Base-by-base conservation (phyloP, 2,888 invertebrate genomes). In the Polydrusus cervinus region DNA sequence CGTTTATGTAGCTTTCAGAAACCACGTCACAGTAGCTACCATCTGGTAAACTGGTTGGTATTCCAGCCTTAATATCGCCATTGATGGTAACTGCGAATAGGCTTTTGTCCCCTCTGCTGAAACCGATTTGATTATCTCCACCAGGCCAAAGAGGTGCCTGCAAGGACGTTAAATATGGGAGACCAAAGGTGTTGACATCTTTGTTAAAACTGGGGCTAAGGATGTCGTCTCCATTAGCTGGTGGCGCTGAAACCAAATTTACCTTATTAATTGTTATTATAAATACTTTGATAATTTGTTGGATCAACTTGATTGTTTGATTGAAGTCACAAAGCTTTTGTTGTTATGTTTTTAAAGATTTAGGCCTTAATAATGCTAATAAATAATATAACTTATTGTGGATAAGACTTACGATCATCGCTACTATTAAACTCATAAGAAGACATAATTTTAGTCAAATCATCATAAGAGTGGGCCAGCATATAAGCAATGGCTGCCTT, bases 381-480 rank as follows among this genome's bases (percentile, higher is more conserved):
- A 3, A 25, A 25, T 25, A 25, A 25, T 25, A 25, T 25, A 43
- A 34, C 1, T 30, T 8, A 30, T 5, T 25, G 14, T 1, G 30
- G 2, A 8, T 1, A 30, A 13, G n/a, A 60, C 49, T 65, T 73
- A 80, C 85, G 84, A 80, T 84, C 82, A 81, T 93, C 92, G 8
- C 89, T 89, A 72, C 91, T 80, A 0, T 85, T 83, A 86, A 96
- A 97, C 61, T 84, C 88, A 83, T 91, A 97, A 79, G 96, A 96
- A 84, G 96, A 96, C 96, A 98, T 97, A 94, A 98, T 96, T 66
- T 97, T 87, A 61, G 94, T 91, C 0, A 95, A 92, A 73, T 90
- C 89, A 79, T 94, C 95, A 79, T 95, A 95, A 0, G 95, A 93
- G 89, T 94, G 93, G 0, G 97, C 95, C 86, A 98, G 88, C 91